These are phyloP conservation scores for Pelagia noctiluca DNA, from an alignment of 30 jellyfish, hydroid and myxozoan species.

Conservation along the genomic window DNA sequence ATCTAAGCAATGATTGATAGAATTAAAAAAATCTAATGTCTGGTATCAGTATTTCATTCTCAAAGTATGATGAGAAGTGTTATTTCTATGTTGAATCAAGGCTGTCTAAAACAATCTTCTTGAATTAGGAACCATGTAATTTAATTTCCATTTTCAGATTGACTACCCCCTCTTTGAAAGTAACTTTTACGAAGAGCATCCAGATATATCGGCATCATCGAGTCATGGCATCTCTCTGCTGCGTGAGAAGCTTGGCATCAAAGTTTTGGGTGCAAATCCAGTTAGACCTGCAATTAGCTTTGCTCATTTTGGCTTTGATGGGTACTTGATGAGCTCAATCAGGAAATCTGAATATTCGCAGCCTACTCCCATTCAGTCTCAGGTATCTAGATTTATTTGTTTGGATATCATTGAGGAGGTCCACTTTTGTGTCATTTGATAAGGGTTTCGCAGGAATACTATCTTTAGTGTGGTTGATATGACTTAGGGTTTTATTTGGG, in stretches of 20 bases:
- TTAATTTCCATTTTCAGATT: slow-evolving; percentile 76
- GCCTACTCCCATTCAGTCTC: slow-evolving; percentile 99
- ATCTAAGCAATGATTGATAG: no score
- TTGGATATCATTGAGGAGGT: no score
- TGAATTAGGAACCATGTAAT: no score
- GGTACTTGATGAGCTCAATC: slow-evolving; percentile 83
- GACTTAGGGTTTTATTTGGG: no score
- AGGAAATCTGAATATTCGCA: slow-evolving; percentile 83
- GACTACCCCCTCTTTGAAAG: slow-evolving; percentile 76
- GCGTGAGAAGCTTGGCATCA: slow-evolving; percentile 71
- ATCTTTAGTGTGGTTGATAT: no score
- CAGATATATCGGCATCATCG: slow-evolving; percentile 69
- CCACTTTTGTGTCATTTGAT: no score
- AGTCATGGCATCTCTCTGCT: slow-evolving; percentile 57
- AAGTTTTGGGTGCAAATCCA: slow-evolving; percentile 90
- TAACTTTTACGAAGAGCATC: slow-evolving; percentile 88
- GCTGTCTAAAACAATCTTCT: no score
- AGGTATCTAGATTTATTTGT: slow-evolving; percentile 51
- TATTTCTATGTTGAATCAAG: no score
- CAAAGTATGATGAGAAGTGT: no score
- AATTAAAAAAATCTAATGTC: no score
- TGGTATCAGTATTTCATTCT: no score
- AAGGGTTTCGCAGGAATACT: no score
- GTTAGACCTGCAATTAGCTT: slow-evolving; percentile 94
- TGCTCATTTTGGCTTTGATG: slow-evolving; percentile 97